Percentiles rank a stretch among this genome's conserved stretches.
These are phyloP conservation scores for Sturnus vulgaris DNA, from an alignment of 2,113 vertebrate genomes.

Conservation along the genomic window DNA sequence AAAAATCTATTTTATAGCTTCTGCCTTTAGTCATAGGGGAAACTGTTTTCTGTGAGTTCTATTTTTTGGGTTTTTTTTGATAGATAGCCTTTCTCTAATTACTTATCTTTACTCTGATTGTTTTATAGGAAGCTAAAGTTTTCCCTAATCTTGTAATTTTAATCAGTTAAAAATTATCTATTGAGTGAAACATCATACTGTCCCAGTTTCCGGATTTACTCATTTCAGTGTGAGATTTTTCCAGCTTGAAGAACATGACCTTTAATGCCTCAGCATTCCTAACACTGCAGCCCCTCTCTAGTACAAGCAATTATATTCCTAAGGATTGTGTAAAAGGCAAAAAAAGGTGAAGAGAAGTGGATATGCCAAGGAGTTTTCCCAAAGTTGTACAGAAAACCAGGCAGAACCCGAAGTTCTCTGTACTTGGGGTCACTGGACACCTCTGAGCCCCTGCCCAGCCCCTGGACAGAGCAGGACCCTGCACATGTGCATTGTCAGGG, in stretches of 20 bases:
- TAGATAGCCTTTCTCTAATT: neutral
- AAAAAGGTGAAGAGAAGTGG: neutral
- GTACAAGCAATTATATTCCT: neutral
- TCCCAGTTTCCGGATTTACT: neutral
- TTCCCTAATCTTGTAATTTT: neutral
- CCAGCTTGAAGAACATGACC: neutral
- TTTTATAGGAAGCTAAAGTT: neutral
- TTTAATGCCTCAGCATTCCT: neutral
- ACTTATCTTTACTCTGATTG: neutral
- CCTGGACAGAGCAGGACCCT: neutral
- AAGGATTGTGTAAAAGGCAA: neutral
- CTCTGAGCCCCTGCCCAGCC: neutral
- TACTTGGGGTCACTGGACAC: neutral
- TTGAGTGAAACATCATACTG: neutral
- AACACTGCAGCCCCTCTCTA: neutral
- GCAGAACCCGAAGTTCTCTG: neutral
- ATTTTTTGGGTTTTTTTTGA: neutral
- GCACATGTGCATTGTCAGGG: rapidly evolving
- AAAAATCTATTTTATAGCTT: slow-evolving; percentile 11
- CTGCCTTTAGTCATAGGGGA: neutral
- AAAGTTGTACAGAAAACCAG: neutral
- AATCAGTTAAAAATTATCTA: neutral
- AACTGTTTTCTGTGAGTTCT: neutral
- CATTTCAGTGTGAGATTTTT: neutral
- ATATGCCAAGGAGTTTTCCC: neutral